These are phyloP conservation scores for Trachythela sp. DNA, from an alignment of 64 coral and sea anemone species.

Conservation along the genomic window DNA sequence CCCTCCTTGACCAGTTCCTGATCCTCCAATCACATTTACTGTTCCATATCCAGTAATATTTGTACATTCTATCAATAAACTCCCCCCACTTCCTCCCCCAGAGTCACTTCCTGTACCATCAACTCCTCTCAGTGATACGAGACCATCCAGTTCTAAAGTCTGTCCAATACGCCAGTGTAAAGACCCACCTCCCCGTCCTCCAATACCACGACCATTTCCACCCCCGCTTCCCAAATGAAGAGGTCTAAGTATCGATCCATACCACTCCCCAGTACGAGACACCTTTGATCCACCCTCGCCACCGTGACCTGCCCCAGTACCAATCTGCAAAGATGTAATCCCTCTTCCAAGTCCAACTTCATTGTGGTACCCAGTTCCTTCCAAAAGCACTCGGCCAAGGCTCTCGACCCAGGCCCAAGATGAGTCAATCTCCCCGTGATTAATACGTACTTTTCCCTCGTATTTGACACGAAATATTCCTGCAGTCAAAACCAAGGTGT, in stretches of 20 bases:
- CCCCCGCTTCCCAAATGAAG: constrained; percentile 81
- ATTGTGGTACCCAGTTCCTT: constrained; percentile 65
- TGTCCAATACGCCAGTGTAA: constrained; percentile 86
- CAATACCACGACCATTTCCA: constrained; percentile 68
- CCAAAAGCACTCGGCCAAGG: constrained; percentile 63
- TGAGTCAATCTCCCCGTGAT: constrained; percentile 78
- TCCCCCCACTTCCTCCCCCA: constrained; percentile 90
- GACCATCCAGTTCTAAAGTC: constrained; percentile 78
- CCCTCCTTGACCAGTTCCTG: constrained; percentile 48
- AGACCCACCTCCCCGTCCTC: constrained; percentile 75
- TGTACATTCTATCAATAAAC: constrained; percentile 76
- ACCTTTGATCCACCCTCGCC: constrained; percentile 66
- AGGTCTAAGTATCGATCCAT: constrained; percentile 81
- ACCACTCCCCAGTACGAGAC: constrained; percentile 42
- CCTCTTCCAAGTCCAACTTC: constrained; percentile 71
- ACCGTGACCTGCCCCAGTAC: constrained; percentile 87
- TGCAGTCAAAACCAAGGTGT: constrained; percentile 72
- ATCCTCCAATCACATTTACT: constrained; percentile 80
- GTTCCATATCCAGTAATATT: constrained; percentile 96
- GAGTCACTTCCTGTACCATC: constrained; percentile 64
- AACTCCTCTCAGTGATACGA: constrained; percentile 54
- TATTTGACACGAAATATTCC: constrained; percentile 88
- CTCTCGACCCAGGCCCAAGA: constrained; percentile 97
- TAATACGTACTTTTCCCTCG: constrained; percentile 67
- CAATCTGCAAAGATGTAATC: constrained; percentile 54